Evolutionary conservation across 1,140 invertebrate genomes (phyloP).

Genomic region (Lamellibrachia luymesi): DNA sequence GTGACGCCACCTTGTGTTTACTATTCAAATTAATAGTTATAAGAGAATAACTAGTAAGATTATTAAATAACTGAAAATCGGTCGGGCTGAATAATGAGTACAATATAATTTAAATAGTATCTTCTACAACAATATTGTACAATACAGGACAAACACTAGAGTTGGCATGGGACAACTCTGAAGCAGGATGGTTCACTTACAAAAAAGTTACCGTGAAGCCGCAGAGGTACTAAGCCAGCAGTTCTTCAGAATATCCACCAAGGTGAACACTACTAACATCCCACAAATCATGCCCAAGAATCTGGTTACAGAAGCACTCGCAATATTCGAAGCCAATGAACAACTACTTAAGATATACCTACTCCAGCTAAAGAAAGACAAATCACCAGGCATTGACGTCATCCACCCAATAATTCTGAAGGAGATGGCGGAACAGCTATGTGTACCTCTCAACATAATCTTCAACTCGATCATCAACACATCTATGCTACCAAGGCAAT

Average conservation of each 20-base stretch:
- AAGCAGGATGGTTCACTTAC: too few relatives aligned
- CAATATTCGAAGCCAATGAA: neutral
- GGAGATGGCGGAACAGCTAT: neutral
- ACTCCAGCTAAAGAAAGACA: neutral
- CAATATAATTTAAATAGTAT: too few relatives aligned
- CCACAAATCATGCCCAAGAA: neutral
- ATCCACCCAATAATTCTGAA: slow-evolving; percentile 2
- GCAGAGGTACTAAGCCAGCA: neutral
- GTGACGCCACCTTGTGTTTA: too few relatives aligned
- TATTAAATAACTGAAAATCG: too few relatives aligned
- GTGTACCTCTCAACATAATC: neutral
- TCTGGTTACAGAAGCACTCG: neutral
- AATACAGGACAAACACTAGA: too few relatives aligned
- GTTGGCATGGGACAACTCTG: too few relatives aligned
- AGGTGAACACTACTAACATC: neutral
- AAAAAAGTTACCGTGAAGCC: too few relatives aligned
- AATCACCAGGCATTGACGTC: slow-evolving; percentile 8
- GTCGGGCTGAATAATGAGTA: too few relatives aligned
- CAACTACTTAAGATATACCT: neutral
- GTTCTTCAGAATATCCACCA: neutral
- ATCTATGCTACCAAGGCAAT: neutral
- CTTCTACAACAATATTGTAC: too few relatives aligned
- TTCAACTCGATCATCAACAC: neutral
- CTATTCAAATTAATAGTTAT: too few relatives aligned
- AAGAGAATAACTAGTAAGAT: too few relatives aligned